phyloP scores from a whole-genome alignment of 1,140 invertebrate species.

The Trachymyrmex septentrionalis region DNA sequence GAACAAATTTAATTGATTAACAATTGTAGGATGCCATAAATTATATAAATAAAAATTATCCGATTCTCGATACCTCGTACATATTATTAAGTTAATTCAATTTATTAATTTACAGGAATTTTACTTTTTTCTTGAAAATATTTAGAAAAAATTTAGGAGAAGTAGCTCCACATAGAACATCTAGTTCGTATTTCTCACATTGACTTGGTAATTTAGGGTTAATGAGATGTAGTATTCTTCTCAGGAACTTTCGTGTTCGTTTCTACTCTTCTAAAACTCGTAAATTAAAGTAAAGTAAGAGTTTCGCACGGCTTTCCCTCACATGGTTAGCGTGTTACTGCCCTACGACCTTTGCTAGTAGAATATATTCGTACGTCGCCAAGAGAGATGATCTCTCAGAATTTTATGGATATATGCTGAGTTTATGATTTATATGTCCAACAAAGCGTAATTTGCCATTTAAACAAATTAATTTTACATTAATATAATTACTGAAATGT shows the following conservation, averaged over 20 bases:
- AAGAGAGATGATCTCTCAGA: slow-evolving; percentile 28
- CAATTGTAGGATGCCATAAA: neutral
- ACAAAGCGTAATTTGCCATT: neutral
- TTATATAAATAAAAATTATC: neutral
- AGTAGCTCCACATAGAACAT: neutral
- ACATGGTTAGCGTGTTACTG: slow-evolving; percentile 52
- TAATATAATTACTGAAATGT: neutral
- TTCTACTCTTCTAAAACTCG: slow-evolving; percentile 39
- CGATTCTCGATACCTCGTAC: neutral
- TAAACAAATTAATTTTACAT: neutral
- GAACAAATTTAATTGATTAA: slow-evolving; percentile 23
- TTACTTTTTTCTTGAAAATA: neutral
- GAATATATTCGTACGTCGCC: slow-evolving; percentile 43
- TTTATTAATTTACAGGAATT: neutral
- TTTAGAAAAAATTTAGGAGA: neutral
- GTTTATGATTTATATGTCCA: slow-evolving; percentile 4
- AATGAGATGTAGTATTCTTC: slow-evolving; percentile 60
- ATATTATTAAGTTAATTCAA: neutral
- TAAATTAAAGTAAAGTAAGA: slow-evolving; percentile 64
- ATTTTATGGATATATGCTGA: slow-evolving; percentile 20
- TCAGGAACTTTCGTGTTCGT: slow-evolving; percentile 44
- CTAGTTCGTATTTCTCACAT: slow-evolving; percentile 35
- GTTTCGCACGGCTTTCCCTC: slow-evolving; percentile 56
- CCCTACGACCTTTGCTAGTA: slow-evolving; percentile 1
- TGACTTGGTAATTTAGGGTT: slow-evolving; percentile 49